Percentiles rank a stretch among this genome's conserved stretches.
phyloP scores from a whole-genome alignment of 1,140 invertebrate genomes.

The Teleogryllus occipitalis region DNA sequence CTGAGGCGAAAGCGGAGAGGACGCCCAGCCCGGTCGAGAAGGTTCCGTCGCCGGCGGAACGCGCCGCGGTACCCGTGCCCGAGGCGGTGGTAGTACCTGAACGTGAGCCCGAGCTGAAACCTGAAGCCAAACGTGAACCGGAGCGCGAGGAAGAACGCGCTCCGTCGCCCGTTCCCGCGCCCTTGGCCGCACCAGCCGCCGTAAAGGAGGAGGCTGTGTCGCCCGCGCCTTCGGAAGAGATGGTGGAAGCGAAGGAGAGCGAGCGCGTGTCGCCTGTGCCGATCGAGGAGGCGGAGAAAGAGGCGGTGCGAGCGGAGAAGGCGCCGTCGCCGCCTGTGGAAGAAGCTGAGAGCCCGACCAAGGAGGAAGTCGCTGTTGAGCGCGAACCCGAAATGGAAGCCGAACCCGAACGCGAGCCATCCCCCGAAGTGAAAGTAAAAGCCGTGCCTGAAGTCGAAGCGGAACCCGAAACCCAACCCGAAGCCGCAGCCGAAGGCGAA shows the following conservation, averaged over 20 bases:
- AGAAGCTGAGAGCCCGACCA: not conserved
- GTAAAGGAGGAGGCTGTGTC: not conserved
- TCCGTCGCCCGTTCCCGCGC: too few species aligned
- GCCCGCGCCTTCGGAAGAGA: not conserved
- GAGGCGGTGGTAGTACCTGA: not conserved
- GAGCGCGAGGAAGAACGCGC: too few species aligned
- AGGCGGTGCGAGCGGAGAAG: not conserved
- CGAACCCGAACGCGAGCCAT: too few species aligned
- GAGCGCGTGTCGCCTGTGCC: not conserved
- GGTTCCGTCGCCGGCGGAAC: conserved; percentile 25
- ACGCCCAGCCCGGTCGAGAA: not conserved
- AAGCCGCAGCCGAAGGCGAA: too few species aligned
- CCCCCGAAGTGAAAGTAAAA: too few species aligned
- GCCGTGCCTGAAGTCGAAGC: too few species aligned
- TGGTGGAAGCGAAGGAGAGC: not conserved
- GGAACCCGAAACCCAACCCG: too few species aligned
- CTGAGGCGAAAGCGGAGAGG: not conserved
- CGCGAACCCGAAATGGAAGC: too few species aligned
- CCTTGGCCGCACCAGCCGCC: too few species aligned
- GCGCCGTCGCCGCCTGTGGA: not conserved
- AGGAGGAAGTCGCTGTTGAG: conserved; percentile 11
- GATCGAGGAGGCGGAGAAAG: conserved; percentile 12
- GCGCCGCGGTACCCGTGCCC: conserved; percentile 26
- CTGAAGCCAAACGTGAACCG: too few species aligned
- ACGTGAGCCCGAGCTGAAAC: too few species aligned